Evolutionary conservation across 2,797 vertebrate genomes (phyloP).

Genomic region (Syncerus caffer): DNA sequence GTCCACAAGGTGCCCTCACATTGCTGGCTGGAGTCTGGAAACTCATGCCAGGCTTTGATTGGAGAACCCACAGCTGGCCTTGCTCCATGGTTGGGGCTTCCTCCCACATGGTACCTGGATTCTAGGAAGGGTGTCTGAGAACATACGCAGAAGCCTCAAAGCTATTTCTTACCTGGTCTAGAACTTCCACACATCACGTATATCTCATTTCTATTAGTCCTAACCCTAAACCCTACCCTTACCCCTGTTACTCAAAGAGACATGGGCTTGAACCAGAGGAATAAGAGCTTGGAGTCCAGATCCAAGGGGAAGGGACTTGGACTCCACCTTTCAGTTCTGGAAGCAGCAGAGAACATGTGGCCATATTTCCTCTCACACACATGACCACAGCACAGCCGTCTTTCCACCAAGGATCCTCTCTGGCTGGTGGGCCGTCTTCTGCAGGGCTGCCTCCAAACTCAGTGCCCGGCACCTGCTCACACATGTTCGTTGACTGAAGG

Average conservation of each 20-base stretch:
- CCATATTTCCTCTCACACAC: neutral
- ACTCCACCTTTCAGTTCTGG: neutral
- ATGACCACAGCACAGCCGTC: neutral
- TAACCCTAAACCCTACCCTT: neutral
- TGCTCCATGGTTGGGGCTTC: neutral
- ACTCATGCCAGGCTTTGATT: neutral
- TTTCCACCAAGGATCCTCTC: neutral
- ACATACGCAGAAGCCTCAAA: neutral
- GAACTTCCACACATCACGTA: fast-evolving
- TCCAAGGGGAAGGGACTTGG: neutral
- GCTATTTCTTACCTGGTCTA: neutral
- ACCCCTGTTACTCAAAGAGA: no score
- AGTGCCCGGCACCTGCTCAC: fast-evolving
- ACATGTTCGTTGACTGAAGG: neutral
- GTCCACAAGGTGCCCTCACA: fast-evolving
- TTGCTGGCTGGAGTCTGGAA: no score
- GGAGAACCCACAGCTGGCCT: neutral
- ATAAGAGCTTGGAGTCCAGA: neutral
- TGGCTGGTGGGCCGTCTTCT: neutral
- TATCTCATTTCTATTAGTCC: neutral
- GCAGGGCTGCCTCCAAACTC: neutral
- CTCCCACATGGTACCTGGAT: neutral
- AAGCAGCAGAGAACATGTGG: neutral
- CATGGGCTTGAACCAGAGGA: neutral
- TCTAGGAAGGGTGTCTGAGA: neutral